Conservation (phyloP, 2,113 vertebrate species). For the Rhineura floridana region DNA sequence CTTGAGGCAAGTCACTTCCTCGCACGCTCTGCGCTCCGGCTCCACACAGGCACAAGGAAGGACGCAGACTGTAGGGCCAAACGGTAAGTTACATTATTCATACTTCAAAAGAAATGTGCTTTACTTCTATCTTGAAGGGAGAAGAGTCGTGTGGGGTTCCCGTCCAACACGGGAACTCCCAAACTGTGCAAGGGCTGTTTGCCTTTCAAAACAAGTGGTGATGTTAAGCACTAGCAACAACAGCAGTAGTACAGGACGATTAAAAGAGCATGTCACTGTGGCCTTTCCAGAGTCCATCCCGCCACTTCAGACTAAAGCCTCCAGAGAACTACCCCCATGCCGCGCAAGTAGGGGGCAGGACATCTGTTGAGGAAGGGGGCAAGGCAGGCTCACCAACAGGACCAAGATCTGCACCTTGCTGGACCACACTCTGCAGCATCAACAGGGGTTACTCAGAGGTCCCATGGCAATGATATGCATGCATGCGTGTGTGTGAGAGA, state of each 20-base stretch:
- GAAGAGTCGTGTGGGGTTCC: no score
- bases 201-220: no score
- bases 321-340: no score
- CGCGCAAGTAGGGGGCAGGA: background rate
- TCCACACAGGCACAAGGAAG: background rate
- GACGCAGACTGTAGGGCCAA: background rate
- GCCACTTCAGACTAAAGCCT: no score
- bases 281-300: no score
- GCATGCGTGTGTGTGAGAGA: background rate
- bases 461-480: background rate
- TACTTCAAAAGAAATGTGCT: no score
- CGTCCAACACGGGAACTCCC: no score
- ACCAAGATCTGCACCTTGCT: background rate
- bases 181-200: no score
- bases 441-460: background rate
- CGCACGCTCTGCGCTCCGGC: background rate
- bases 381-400: background rate
- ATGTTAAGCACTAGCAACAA: no score
- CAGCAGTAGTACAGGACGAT: no score
- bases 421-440: background rate
- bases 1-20: background rate
- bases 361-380: background rate
- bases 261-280: no score
- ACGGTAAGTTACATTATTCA: no score
- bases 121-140: background rate